Evolutionary conservation across 2,888 invertebrate genomes (phyloP), one percentile per base, ranked within the genome.

Genomic region (Monopis laevigella): DNA sequence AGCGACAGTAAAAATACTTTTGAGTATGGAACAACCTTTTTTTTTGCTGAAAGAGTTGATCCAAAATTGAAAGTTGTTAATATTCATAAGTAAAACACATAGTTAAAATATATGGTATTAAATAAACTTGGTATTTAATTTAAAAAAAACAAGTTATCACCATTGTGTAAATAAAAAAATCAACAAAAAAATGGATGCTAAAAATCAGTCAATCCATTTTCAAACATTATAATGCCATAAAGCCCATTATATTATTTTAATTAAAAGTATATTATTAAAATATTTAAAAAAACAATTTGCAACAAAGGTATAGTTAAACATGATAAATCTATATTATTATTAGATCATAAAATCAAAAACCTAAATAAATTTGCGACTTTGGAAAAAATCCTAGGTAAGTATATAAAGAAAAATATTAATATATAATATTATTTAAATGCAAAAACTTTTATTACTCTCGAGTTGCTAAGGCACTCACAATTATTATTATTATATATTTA

Each of bases 401-500:
- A 24, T 24, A 7, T 24, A 6, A 24, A 24, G 6, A 24, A 24
- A 24, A 24, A 24, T 24, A 24, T 8, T 7, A 24, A 24, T 24
- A n/a, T n/a, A 24, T 24, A 7, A 24, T 24, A 24, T 8, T 24
- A 7, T 24, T 8, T 8, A 24, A 24, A 24, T 28, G 12, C n/a
- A n/a, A 11, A 11, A 28, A n/a, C n/a, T n/a, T n/a, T n/a, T 65
- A 69, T 61, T 65, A 26, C 14, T 69, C 62, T 72, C 56, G 78
- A 78, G 77, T 75, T 67, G 78, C 78, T 78, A 78, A 78, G 80
- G 78, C 78, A 80, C 78, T 78, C 78, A 70, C 53, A 54, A 56
- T 68, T 72, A 67, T 56, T 54, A 61, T 11, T 18, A 36, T 29
- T 8, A 29, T 7, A 29, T n/a, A n/a, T n/a, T n/a, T n/a, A n/a